A percentile compares a stretch with the other conserved stretches of the same genome.
phyloP scores from a whole-genome alignment of 2,888 invertebrate species.

The Busseola fusca region DNA sequence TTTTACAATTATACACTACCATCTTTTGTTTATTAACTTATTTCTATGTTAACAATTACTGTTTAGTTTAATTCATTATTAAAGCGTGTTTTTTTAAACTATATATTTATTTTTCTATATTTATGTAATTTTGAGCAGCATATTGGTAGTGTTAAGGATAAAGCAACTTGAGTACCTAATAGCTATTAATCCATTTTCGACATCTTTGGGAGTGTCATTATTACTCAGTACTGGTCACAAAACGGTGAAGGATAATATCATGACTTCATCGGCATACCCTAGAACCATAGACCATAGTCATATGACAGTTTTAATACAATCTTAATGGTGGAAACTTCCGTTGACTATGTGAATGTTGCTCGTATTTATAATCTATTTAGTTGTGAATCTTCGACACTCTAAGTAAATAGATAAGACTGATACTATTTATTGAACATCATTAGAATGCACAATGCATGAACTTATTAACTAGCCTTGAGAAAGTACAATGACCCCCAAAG shows the following conservation, averaged over 20 bases:
- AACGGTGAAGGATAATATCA: neutral
- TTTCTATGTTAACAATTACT: too few relatives aligned
- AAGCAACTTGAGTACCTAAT: too few relatives aligned
- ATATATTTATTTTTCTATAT: too few relatives aligned
- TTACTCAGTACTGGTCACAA: too few relatives aligned
- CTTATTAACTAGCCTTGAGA: neutral
- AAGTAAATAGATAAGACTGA: neutral
- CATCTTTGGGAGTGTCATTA: neutral
- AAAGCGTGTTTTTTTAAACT: too few relatives aligned
- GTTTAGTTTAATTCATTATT: too few relatives aligned
- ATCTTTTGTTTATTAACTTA: too few relatives aligned
- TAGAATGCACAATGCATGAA: neutral
- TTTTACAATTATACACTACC: too few relatives aligned
- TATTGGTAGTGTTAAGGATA: too few relatives aligned
- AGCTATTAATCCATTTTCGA: too few relatives aligned
- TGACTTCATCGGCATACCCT: neutral
- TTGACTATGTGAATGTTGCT: neutral
- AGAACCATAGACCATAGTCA: too few relatives aligned
- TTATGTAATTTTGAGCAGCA: too few relatives aligned
- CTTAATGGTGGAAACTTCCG: neutral
- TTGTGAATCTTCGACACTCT: neutral
- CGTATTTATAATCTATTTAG: neutral
- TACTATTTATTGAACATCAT: neutral
- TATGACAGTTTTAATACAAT: neutral
- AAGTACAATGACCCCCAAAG: constrained; percentile 1